Conservation (phyloP, 2,113 vertebrate genomes). For the Triplophysa rosa region DNA sequence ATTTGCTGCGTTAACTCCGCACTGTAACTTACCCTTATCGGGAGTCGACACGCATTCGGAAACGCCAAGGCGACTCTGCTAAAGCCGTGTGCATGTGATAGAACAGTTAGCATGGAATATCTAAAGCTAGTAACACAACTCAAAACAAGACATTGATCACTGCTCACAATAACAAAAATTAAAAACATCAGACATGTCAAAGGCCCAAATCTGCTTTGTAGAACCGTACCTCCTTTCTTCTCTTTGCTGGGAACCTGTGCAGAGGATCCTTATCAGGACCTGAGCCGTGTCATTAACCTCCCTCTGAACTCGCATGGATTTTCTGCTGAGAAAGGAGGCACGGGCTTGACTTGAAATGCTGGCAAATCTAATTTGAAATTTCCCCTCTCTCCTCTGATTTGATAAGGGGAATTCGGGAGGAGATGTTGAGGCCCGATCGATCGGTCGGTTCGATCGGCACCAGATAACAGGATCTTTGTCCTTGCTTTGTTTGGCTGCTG, state of each 20-base stretch:
- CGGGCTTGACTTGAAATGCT: constrained; percentile 45
- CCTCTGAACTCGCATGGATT: constrained; percentile 59
- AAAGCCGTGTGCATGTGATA: neutral
- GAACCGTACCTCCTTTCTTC: constrained; percentile 15
- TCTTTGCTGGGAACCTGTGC: neutral
- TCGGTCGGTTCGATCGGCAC: constrained; percentile 32
- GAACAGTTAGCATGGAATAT: neutral
- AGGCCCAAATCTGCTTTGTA: neutral
- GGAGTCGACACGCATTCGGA: neutral
- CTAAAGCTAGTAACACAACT: neutral
- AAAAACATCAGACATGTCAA: constrained; percentile 28
- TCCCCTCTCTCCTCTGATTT: constrained; percentile 48
- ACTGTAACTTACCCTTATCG: neutral
- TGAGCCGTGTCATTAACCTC: constrained; percentile 58
- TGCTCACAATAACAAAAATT: constrained; percentile 8
- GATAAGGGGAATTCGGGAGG: constrained; percentile 45
- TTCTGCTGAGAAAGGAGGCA: constrained; percentile 36
- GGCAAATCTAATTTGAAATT: constrained; percentile 57
- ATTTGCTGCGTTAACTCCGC: constrained; percentile 11
- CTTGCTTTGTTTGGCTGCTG: constrained; percentile 36
- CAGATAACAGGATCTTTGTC: constrained; percentile 53
- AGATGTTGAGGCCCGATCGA: constrained; percentile 57
- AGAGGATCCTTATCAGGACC: constrained; percentile 51
- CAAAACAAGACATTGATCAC: constrained; percentile 16
- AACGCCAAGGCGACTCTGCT: neutral